phyloP scores from a whole-genome alignment of 2,797 vertebrate genomes.

The Acanthopagrus latus region DNA sequence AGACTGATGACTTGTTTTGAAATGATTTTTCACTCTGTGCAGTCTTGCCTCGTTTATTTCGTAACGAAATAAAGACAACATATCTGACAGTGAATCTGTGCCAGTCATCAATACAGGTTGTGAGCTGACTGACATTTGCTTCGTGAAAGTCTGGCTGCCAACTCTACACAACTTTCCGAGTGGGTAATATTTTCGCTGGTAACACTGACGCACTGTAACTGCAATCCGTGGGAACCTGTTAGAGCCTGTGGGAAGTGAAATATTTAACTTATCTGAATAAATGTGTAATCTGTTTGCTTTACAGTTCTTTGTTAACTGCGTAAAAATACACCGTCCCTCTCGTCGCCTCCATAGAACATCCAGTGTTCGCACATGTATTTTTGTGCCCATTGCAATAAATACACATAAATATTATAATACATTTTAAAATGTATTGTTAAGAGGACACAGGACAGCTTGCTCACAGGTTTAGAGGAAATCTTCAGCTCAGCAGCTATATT shows the following conservation, averaged over 20 bases:
- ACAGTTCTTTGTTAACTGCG: not conserved
- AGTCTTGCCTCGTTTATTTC: not conserved
- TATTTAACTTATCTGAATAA: not conserved
- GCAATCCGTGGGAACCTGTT: not conserved
- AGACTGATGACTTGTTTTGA: slow-evolving; percentile 17
- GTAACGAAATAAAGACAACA: slow-evolving; percentile 10
- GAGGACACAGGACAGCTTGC: not conserved
- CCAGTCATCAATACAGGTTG: slow-evolving; percentile 1
- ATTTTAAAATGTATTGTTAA: slow-evolving; percentile 3
- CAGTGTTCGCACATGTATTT: not conserved
- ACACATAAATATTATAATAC: not conserved
- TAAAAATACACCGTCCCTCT: not conserved
- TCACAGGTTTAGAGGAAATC: not conserved
- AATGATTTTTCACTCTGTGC: slow-evolving; percentile 11
- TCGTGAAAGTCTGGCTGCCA: not conserved
- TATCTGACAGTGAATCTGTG: not conserved
- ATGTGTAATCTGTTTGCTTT: not conserved
- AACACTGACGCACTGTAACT: not conserved
- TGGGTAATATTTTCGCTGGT: not conserved
- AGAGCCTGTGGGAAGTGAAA: not conserved
- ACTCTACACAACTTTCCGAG: not conserved
- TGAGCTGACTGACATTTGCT: slow-evolving; percentile 8
- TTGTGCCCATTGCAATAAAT: not conserved
- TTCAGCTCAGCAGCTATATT: slow-evolving; percentile 2
- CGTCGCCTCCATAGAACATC: not conserved